Base-by-base conservation (phyloP, 2,113 vertebrate species). In the Murina feae region DNA sequence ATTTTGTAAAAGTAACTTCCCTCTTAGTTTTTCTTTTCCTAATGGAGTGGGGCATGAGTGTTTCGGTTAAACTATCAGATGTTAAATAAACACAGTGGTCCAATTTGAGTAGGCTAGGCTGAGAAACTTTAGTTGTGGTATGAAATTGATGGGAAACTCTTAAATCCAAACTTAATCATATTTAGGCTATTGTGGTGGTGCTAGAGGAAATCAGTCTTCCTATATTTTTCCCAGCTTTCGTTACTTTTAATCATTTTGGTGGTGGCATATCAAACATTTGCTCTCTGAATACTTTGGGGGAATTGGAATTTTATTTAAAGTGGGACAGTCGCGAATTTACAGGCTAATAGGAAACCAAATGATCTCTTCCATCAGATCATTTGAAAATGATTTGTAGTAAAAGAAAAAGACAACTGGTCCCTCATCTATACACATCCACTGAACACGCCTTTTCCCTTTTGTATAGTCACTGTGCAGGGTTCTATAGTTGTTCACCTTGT, bases 1-100 rank as follows among this genome's bases (percentile, higher is more conserved):
- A 39, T 89, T 93, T 95, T 93, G 17, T 13, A 90, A 91, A 91
- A 96, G 17, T 72, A 74, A 89, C n/a, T 93, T 95, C 75, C 30
- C n/a, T 92, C 32, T 66, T 81, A 76, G 66, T 28, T 84, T 81
- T 86, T 74, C 60, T 83, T 95, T 76, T 12, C 39, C 68, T 87
- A 44, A 58, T 23, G 21, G 51, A 47, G n/a, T 79, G 25, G 78
- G 30, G 47, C 28, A 39, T 75, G 66, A 81, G 12, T 83, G 23
- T 71, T 86, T 72, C 71, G 37, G 47, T 87, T 71, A 49, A 92
- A 18, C 16, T 74, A 71, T 89, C 32, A 89, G 66, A 65, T 78
- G 49, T 51, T 72, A 82, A 89, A 89, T 58, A 91, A 89, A 93
- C 49, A 86, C n/a, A 68, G 37, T 55, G 58, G 16, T 74, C 6